phyloP scores from a whole-genome alignment of 2,797 vertebrate genomes.

The Trachurus trachurus region DNA sequence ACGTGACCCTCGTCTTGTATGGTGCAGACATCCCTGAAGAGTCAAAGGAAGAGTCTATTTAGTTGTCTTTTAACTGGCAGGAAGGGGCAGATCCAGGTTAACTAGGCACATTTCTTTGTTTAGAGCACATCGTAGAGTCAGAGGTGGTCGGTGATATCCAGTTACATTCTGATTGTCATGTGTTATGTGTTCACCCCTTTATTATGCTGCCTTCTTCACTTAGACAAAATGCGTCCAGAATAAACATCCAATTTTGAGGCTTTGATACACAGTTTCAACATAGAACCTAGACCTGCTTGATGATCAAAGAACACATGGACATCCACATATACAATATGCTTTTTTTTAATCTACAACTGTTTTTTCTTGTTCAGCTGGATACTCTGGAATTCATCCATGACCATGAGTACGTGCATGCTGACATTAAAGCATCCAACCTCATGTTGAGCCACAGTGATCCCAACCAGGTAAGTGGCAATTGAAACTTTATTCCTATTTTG shows the following conservation, averaged over 20 bases:
- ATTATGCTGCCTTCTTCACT: neutral
- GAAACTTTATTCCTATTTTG: neutral
- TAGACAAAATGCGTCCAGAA: neutral
- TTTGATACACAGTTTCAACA: no score
- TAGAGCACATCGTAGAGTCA: neutral
- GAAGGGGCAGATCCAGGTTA: neutral
- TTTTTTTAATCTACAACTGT: neutral
- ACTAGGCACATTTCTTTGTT: no score
- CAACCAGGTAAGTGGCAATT: constrained; percentile 89
- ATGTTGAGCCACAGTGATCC: constrained; percentile 91
- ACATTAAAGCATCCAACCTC: constrained; percentile 97
- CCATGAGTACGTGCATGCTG: constrained; percentile 96
- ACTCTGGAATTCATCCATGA: constrained; percentile 95
- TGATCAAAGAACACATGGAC: no score
- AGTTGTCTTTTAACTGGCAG: no score
- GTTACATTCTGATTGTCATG: neutral
- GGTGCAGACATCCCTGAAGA: neutral
- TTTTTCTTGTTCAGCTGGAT: constrained; percentile 88
- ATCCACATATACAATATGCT: neutral
- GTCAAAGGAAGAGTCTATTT: no score
- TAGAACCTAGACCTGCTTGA: no score
- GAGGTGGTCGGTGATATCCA: neutral
- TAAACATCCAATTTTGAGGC: no score
- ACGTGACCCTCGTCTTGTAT: neutral
- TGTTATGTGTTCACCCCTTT: neutral